Evolutionary conservation across 2,113 vertebrate species (phyloP), one percentile per base, ranked within the genome.

Genomic region (Scatophagus argus): DNA sequence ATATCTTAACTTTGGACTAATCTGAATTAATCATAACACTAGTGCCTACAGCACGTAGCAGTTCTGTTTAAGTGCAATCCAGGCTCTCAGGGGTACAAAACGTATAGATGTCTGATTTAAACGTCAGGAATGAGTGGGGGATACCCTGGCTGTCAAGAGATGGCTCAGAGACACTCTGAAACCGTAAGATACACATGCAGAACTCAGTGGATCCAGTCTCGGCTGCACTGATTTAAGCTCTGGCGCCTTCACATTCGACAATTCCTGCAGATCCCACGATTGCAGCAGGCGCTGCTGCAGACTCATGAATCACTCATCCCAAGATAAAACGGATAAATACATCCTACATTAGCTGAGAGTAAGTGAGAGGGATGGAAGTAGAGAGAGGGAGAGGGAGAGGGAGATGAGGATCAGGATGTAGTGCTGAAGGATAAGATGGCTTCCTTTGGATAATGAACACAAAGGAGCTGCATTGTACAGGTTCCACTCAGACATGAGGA

Each of bases 261-360:
- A 81, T 87, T 88, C 77, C 81, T 67, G 74, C 79, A 87, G 88
- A 94, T 92, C 73, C 66, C 47, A 44, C 32, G 90, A 90, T 90
- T 90, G 86, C 12, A 79, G 71, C 81, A 56, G 60, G 72, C 56
- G 23, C 76, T 71, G 64, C 79, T 59, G 65, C 77, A 70, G 70
- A 91, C 85, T 88, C 88, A 85, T 87, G 86, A 93, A 93, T 92
- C 86, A 91, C 87, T 90, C 93, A 90, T 72, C 51, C 55, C 11
- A 1, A 81, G 89, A 93, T 93, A 82, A 92, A 91, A 80, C 72
- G 82, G 82, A 93, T 79, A 91, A 70, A 88, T 83, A 84, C 68
- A 65, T 73, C 74, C 86, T 51, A 29, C 8, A 27, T 67, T 69
- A 19, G 77, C 74, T 80, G 58, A 70, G 54, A 82, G 78, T 41